Conservation (phyloP, 2,888 invertebrate genomes). For the Leptopilina syphax region DNA sequence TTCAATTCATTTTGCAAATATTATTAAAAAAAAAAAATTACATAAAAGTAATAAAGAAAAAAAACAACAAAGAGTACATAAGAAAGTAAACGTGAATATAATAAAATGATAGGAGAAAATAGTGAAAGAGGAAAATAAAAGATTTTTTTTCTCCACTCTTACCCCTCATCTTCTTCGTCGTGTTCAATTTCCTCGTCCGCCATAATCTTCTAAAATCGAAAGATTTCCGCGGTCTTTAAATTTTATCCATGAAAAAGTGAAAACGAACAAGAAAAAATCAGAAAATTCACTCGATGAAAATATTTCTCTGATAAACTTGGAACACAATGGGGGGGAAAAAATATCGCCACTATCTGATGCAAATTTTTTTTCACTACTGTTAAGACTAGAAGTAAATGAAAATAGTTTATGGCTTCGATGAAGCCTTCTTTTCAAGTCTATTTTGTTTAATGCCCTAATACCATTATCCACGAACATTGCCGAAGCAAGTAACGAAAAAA, state of each 20-base stretch:
- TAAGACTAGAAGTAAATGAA: not conserved
- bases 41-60: no score
- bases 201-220: conserved; percentile 51
- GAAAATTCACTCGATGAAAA: no score
- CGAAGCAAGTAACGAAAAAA: not conserved
- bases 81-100: no score
- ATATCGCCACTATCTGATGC: not conserved
- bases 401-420: conserved; percentile 67
- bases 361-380: conserved; percentile 14
- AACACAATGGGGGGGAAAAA: not conserved
- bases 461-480: conserved; percentile 60
- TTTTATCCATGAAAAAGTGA: conserved; percentile 29
- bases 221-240: conserved; percentile 18
- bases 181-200: conserved; percentile 59
- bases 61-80: no score
- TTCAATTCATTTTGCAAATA: no score
- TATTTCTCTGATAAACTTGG: no score
- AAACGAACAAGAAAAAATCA: not conserved
- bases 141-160: conserved; percentile 58
- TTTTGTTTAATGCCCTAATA: conserved; percentile 72
- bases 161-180: conserved; percentile 53
- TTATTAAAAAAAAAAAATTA: no score
- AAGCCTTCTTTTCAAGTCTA: conserved; percentile 69
- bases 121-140: no score
- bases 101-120: no score